Percentiles rank a stretch among this genome's conserved stretches.
Conservation (phyloP, 2,888 invertebrate genomes). For the Serripes groenlandicus region DNA sequence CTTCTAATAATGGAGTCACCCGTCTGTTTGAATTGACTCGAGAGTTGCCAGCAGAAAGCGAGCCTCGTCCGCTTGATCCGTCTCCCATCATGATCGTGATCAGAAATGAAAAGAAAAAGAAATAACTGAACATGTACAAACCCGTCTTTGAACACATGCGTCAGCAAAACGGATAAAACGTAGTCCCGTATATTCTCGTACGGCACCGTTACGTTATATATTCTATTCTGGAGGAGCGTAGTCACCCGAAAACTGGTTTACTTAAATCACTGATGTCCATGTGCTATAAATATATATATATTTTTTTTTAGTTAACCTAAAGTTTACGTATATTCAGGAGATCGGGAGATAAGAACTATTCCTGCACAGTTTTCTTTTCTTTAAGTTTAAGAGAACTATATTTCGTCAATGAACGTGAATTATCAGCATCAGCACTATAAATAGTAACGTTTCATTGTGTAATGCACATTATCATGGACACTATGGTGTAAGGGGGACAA, state of each 20-base stretch:
- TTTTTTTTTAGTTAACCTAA: too few relatives aligned
- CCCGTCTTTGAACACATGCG: slow-evolving; percentile 29
- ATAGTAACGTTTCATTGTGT: slow-evolving; percentile 2
- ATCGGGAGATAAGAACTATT: neutral
- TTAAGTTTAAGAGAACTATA: too few relatives aligned
- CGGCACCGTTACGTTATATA: slow-evolving; percentile 18
- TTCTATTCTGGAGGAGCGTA: slow-evolving; percentile 13
- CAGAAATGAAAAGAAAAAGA: neutral
- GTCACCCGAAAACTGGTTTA: slow-evolving; percentile 21
- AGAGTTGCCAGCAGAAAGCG: slow-evolving; percentile 71
- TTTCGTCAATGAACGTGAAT: neutral
- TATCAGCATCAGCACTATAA: slow-evolving; percentile 21
- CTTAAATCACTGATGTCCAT: neutral
- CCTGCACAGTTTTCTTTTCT: neutral
- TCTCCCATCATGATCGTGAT: slow-evolving; percentile 22
- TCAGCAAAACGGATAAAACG: slow-evolving; percentile 50
- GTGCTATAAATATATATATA: neutral
- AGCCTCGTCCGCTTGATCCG: slow-evolving; percentile 61
- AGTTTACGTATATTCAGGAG: too few relatives aligned
- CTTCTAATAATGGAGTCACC: slow-evolving; percentile 73
- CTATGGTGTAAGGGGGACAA: slow-evolving; percentile 3
- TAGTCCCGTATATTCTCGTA: slow-evolving; percentile 51
- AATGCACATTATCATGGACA: neutral
- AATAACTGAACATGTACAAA: slow-evolving; percentile 6
- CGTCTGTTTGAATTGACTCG: slow-evolving; percentile 66